These are phyloP conservation scores for Urocyon cinereoargenteus DNA, from an alignment of 2,797 vertebrate species.

Conservation along the genomic window DNA sequence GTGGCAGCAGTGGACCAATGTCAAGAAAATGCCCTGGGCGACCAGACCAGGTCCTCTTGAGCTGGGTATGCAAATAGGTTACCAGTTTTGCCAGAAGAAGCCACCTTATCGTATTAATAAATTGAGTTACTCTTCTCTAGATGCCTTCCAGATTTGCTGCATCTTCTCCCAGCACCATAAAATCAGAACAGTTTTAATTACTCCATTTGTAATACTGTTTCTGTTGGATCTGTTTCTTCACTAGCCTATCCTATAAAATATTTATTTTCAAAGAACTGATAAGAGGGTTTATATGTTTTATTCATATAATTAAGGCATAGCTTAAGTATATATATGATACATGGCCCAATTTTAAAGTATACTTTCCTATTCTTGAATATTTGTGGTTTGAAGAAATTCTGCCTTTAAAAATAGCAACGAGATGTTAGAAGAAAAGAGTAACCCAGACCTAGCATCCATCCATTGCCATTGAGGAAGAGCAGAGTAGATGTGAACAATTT, in stretches of 20 bases:
- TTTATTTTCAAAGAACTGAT: conserved; percentile 10
- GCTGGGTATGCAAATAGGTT: rapidly evolving
- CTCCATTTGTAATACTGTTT: neutral
- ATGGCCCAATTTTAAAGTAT: neutral
- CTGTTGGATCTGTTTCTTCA: neutral
- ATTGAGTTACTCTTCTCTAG: neutral
- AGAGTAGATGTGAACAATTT: neutral
- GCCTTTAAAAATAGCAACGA: neutral
- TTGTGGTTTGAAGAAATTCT: neutral
- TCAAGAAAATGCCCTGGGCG: neutral
- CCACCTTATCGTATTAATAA: neutral
- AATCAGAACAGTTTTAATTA: neutral
- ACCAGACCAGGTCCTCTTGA: neutral
- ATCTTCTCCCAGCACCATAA: neutral
- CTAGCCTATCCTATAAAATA: neutral
- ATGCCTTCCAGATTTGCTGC: neutral
- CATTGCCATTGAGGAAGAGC: neutral
- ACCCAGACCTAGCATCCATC: neutral
- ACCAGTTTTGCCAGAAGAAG: neutral
- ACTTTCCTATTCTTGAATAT: neutral
- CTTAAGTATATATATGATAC: neutral
- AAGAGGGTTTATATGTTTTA: neutral
- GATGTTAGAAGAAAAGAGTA: neutral
- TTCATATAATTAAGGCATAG: neutral
- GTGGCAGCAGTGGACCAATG: neutral